phyloP scores from a whole-genome alignment of 2,797 vertebrate species.

The Streptopelia turtur region DNA sequence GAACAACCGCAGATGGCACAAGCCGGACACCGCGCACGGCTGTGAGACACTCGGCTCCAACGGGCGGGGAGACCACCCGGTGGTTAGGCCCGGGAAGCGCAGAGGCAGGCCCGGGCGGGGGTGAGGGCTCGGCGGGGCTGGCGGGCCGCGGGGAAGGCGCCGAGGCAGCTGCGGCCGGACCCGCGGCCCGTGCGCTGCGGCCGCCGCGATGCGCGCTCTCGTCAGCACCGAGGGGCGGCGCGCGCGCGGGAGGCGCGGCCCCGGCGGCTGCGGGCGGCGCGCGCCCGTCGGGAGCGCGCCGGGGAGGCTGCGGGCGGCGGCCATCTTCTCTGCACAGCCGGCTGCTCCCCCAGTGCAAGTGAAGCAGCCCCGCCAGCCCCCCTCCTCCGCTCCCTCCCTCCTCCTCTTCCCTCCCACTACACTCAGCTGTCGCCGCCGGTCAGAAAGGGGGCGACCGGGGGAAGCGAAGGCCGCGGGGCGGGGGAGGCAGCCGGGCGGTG shows the following conservation, averaged over 20 bases:
- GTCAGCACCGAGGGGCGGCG: neutral
- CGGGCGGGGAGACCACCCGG: fast-evolving
- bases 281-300: constrained; percentile 10
- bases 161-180: neutral
- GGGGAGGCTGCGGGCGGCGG: constrained; percentile 44
- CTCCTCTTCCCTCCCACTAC: neutral
- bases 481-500: neutral
- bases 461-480: neutral
- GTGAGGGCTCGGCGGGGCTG: neutral
- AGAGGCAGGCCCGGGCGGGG: neutral
- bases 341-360: constrained; percentile 13
- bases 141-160: too few relatives aligned
- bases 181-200: fast-evolving
- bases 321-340: constrained; percentile 70
- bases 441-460: neutral
- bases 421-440: constrained; percentile 6
- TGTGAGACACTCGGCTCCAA: too few relatives aligned
- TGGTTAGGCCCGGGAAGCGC: too few relatives aligned
- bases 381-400: neutral
- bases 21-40: neutral
- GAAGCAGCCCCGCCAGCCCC: neutral
- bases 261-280: neutral
- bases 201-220: neutral
- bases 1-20: too few relatives aligned
- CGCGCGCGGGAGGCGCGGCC: neutral